Conservation (phyloP, 2,797 vertebrate genomes). For the Microtus obscurus region DNA sequence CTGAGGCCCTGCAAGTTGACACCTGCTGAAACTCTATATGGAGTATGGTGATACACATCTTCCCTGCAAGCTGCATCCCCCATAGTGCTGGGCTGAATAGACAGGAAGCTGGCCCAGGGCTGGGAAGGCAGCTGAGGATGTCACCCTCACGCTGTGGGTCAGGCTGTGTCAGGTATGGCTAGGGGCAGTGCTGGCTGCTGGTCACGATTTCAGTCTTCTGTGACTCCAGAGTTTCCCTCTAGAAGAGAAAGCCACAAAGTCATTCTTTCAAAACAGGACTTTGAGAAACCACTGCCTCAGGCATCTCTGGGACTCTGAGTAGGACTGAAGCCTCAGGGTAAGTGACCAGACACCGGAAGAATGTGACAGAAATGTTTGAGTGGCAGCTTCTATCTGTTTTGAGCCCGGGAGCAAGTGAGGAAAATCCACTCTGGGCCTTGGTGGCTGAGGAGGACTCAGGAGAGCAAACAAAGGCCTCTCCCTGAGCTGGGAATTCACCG, state of each 20-base stretch:
- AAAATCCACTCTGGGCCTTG: too few species aligned
- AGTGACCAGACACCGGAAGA: neutral
- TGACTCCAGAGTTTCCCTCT: neutral
- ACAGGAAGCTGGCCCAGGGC: too few species aligned
- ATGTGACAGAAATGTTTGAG: neutral
- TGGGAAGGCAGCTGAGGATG: neutral
- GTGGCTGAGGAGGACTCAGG: neutral
- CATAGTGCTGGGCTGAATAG: neutral
- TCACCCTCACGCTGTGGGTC: accelerated
- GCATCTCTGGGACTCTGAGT: neutral
- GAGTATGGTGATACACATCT: neutral
- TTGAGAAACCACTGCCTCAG: neutral
- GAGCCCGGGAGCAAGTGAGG: too few species aligned
- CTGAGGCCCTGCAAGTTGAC: neutral
- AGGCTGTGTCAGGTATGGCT: neutral
- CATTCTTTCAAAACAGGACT: neutral
- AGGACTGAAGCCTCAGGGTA: neutral
- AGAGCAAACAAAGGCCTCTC: neutral
- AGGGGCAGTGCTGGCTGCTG: neutral
- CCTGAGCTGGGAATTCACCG: neutral
- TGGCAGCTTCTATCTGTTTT: neutral
- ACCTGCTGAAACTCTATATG: neutral
- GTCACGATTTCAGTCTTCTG: too few species aligned
- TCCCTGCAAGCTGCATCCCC: neutral
- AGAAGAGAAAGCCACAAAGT: neutral